These are phyloP conservation scores for Leptodactylus fallax DNA, from an alignment of 2,797 vertebrate species.

Conservation along the genomic window DNA sequence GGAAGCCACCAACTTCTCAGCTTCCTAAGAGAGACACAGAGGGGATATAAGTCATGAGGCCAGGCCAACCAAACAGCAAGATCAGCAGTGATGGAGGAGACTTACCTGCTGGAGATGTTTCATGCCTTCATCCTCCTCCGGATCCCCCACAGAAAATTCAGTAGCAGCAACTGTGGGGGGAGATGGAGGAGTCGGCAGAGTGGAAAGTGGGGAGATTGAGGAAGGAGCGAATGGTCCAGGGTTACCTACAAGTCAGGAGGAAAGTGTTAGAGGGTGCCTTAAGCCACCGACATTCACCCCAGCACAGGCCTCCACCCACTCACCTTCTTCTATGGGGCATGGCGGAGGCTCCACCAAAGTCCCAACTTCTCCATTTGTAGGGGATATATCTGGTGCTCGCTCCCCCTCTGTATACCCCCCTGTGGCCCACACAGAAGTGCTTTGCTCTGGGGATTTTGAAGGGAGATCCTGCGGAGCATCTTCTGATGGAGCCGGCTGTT, in stretches of 20 bases:
- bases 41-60: not conserved
- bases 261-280: not conserved
- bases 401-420: not conserved
- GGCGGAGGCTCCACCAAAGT: not conserved
- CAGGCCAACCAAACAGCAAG: too few relatives aligned
- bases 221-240: constrained; percentile 38
- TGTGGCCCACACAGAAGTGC: not conserved
- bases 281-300: not conserved
- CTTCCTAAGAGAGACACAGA: constrained; percentile 76
- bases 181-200: constrained; percentile 76
- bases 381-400: not conserved
- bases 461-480: not conserved
- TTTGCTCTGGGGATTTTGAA: not conserved
- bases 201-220: constrained; percentile 72
- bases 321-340: constrained; percentile 37
- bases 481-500: not conserved
- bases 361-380: constrained; percentile 17
- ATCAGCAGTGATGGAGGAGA: not conserved
- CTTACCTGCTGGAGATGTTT: constrained; percentile 92
- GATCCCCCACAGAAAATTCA: constrained; percentile 76
- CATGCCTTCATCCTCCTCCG: constrained; percentile 93
- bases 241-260: constrained; percentile 10
- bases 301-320: not conserved
- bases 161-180: constrained; percentile 79
- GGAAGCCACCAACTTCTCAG: constrained; percentile 89